A percentile compares a stretch with the other conserved stretches of the same genome.
Evolutionary conservation across 1,140 invertebrate genomes (phyloP).

Genomic region (Drosophila grimshawi): DNA sequence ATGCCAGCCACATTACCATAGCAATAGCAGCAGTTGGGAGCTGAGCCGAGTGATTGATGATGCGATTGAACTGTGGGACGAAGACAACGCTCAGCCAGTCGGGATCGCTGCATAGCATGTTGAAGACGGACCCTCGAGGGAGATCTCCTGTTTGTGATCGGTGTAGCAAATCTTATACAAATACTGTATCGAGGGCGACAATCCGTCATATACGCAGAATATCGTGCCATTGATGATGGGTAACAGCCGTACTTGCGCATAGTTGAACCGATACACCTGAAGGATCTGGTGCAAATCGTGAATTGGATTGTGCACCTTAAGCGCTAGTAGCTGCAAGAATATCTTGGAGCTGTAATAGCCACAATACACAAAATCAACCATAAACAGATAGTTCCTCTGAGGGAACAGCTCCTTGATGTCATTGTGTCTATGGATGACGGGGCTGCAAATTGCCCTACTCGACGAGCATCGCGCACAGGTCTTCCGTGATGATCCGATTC

Average conservation of each 20-base stretch:
- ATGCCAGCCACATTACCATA: constrained; percentile 99
- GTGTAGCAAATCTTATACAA: constrained; percentile 99
- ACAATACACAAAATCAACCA: constrained; percentile 99
- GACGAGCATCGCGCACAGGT: constrained; percentile 99
- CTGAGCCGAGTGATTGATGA: constrained; percentile 99
- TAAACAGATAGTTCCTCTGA: constrained; percentile 99
- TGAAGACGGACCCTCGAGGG: constrained; percentile 99
- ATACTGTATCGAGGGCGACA: constrained; percentile 99
- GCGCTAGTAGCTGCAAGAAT: constrained; percentile 97
- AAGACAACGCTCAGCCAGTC: constrained; percentile 97
- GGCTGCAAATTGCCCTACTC: constrained; percentile 99
- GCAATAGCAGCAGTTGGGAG: constrained; percentile 99
- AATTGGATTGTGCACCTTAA: constrained; percentile 99
- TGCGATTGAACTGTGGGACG: constrained; percentile 97
- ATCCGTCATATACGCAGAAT: constrained; percentile 99
- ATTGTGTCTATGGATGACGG: constrained; percentile 99
- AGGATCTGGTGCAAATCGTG: constrained; percentile 99
- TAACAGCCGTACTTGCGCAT: constrained; percentile 98
- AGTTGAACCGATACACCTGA: constrained; percentile 99
- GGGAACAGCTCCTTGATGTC: constrained; percentile 99
- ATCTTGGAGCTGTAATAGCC: constrained; percentile 99
- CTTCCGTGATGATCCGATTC: constrained; percentile 98
- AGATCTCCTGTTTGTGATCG: constrained; percentile 99
- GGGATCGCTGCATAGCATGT: constrained; percentile 99
- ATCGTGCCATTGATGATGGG: constrained; percentile 98